Evolutionary conservation across 2,113 vertebrate species (phyloP), one percentile per base, ranked within the genome.

Genomic region (Orycteropus afer): DNA sequence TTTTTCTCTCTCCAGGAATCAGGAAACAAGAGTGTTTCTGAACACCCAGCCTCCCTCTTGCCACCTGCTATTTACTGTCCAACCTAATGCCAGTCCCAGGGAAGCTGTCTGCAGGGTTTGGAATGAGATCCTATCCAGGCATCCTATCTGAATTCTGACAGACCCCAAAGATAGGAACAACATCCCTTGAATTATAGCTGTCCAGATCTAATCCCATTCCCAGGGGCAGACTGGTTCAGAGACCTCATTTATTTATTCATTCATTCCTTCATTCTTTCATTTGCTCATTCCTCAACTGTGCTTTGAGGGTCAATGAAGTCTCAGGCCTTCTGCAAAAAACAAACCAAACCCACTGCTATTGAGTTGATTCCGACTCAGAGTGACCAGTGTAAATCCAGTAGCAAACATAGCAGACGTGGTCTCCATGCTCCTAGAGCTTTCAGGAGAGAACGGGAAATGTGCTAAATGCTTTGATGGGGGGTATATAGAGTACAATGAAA

Each of bases 21-120:
- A 96, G 95, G 92, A 96, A 97, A 93, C 57, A 73, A n/a, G 63
- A 7, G 0, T 76, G 42, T 89, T 92, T 97, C 97, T 96, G 89
- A 96, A n/a, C 88, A 53, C 78, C 91, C 82, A 80, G 73, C 78
- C 81, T 88, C 71, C 94, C 82, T 89, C 61, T 42, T 22, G 17
- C 37, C 34, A 61, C 55, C 49, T 59, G 42, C 12, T 80, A 25
- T 86, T 59, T 65, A 55, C 25, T 71, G 27, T 71, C 25, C 4
- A n/a, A 27, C 76, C 49, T 86, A 29, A 3, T 73, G 29, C 61
- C 74, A 89, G 85, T 57, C 1, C 89, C 32, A 80, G 73, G 29
- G 55, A 93, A 73, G 17, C 74, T 85, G 27, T 85, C 14, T 59
- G n/a, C 74, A 63, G 69, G 7, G 73, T n/a, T n/a, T n/a, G 57